Evolutionary conservation across 2,113 vertebrate species (phyloP).

Genomic region (Pterocles orientalis): DNA sequence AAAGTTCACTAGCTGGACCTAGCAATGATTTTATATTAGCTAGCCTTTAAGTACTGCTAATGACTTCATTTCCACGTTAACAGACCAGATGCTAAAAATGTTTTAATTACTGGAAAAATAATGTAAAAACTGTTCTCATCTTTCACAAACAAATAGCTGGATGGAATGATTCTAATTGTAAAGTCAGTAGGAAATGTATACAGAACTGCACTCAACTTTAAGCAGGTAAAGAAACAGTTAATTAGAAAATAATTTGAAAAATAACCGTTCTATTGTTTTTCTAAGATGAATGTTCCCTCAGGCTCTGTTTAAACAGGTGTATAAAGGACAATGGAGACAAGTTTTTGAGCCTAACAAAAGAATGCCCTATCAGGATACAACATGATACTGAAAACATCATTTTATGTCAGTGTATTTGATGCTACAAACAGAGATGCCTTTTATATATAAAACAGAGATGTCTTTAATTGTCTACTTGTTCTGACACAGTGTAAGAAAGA

Average conservation of each 20-base stretch:
- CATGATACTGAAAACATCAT: background rate
- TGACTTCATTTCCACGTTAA: background rate
- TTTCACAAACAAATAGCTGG: background rate
- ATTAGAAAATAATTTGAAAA: background rate
- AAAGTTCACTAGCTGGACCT: background rate
- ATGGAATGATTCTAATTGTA: background rate
- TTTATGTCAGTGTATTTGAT: background rate
- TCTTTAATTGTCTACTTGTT: background rate
- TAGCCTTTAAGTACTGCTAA: background rate
- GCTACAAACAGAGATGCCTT: background rate
- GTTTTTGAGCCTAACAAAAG: background rate
- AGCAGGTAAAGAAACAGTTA: background rate
- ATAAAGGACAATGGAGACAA: background rate
- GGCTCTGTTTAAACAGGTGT: slow-evolving; percentile 20
- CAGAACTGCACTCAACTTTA: background rate
- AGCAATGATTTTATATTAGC: background rate
- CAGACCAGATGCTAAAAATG: background rate
- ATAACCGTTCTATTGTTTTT: background rate
- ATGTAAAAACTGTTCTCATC: background rate
- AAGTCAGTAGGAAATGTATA: background rate
- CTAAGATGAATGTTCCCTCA: background rate
- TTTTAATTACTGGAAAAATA: background rate
- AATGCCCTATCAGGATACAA: background rate
- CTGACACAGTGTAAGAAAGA: background rate
- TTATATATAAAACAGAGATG: background rate